These are phyloP conservation scores for Oreochromis spilurus DNA, from an alignment of 2,113 vertebrate species.

Conservation along the genomic window DNA sequence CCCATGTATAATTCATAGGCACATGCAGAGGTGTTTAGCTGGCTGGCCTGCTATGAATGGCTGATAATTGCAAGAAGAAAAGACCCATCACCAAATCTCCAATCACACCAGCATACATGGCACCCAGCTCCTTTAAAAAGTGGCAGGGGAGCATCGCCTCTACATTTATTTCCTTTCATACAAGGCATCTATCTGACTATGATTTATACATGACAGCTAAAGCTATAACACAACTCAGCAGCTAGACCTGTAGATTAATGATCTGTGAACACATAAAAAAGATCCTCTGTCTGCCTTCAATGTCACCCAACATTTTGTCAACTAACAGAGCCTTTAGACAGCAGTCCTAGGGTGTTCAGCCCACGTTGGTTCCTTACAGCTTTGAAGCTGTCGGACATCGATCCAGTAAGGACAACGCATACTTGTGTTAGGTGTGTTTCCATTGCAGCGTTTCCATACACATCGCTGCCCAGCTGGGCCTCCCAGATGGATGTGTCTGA, in stretches of 20 bases:
- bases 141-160: not conserved
- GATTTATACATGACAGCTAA: slow-evolving; percentile 4
- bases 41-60: slow-evolving; percentile 20
- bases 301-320: not conserved
- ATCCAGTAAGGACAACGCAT: not conserved
- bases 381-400: not conserved
- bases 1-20: slow-evolving; percentile 58
- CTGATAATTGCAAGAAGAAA: slow-evolving; percentile 33
- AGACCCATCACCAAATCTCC: not conserved
- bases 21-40: slow-evolving; percentile 20
- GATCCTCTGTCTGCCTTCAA: not conserved
- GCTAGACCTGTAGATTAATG: slow-evolving; percentile 18
- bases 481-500: not conserved
- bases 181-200: not conserved
- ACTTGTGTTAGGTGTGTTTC: not conserved
- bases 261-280: not conserved
- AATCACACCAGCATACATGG: not conserved
- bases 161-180: slow-evolving; percentile 1
- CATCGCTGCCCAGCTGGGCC: not conserved
- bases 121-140: not conserved
- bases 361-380: not conserved
- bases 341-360: not conserved
- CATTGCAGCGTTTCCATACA: not conserved
- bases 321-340: not conserved
- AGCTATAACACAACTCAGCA: not conserved